Evolutionary conservation across 1,140 invertebrate species (phyloP), one percentile per base, ranked within the genome.

Genomic region (Pygmarrhopalites habei): DNA sequence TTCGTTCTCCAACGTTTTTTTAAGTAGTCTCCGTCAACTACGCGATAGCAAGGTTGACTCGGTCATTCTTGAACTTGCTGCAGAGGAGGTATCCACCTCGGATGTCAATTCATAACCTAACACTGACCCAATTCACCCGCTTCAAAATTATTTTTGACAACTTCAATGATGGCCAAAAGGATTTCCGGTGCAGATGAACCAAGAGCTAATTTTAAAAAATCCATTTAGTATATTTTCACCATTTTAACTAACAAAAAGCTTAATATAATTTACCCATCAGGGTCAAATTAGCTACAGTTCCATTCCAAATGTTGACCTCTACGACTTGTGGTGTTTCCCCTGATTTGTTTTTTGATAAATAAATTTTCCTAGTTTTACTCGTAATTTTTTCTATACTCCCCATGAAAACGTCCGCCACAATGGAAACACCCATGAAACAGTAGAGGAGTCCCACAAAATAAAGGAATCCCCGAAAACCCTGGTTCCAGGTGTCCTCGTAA

Each of bases 231-330:
- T n/a, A n/a, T n/a, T n/a, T n/a, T n/a, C n/a, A n/a, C n/a, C n/a
- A n/a, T n/a, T n/a, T n/a, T n/a, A n/a, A n/a, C n/a, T n/a, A n/a
- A n/a, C n/a, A n/a, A n/a, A n/a, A n/a, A n/a, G n/a, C n/a, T n/a
- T n/a, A n/a, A n/a, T n/a, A n/a, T n/a, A n/a, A n/a, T n/a, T n/a
- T n/a, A n/a, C n/a, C 84, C 83, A 86, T 85, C 2, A 86, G 74
- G 17, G 83, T 85, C n/a, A 86, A 72, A 73, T 85, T 86, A 62
- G 83, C 83, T 14, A 86, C 83, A 0, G 84, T 85, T 70, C 83
- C 82, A 67, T 85, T 85, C 53, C 83, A 85, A 25, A 74, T 73
- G 60, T 73, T 72, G 26, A 76, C 73, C 69, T 76, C 75, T 25
- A 76, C 63, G 10, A 74, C 62, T 53, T 71, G 65, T 1, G 69